Percentiles rank a stretch among this genome's conserved stretches.
Conservation (phyloP, 2,888 invertebrate genomes). For the Crioceris asparagi region DNA sequence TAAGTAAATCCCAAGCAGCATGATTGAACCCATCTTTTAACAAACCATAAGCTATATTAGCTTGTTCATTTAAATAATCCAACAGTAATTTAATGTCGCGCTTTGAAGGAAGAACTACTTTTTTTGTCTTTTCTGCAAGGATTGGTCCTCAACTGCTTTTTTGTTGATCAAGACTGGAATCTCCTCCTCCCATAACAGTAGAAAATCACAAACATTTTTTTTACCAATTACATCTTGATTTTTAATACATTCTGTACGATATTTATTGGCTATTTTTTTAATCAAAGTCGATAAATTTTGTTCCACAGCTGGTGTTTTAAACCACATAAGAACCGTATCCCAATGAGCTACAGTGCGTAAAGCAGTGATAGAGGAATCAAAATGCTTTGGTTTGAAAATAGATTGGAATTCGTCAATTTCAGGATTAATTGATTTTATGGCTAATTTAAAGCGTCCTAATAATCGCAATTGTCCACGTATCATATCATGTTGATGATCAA, state of each 20-base stretch:
- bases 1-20: neutral
- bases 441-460: neutral
- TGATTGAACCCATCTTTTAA: neutral
- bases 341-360: neutral
- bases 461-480: neutral
- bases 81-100: neutral
- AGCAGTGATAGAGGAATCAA: neutral
- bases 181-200: too few relatives aligned
- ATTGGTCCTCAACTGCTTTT: neutral
- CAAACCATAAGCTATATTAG: neutral
- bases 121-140: neutral
- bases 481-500: neutral
- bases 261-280: neutral
- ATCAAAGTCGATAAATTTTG: neutral
- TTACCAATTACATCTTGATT: neutral
- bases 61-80: neutral
- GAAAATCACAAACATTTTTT: neutral
- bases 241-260: neutral
- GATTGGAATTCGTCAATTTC: neutral
- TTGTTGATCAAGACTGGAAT: neutral
- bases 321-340: neutral
- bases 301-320: neutral
- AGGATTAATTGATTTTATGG: neutral
- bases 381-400: neutral
- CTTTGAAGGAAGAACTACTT: neutral